Conservation (phyloP, 2,888 invertebrate genomes). For the Entomobrya multifasciata region DNA sequence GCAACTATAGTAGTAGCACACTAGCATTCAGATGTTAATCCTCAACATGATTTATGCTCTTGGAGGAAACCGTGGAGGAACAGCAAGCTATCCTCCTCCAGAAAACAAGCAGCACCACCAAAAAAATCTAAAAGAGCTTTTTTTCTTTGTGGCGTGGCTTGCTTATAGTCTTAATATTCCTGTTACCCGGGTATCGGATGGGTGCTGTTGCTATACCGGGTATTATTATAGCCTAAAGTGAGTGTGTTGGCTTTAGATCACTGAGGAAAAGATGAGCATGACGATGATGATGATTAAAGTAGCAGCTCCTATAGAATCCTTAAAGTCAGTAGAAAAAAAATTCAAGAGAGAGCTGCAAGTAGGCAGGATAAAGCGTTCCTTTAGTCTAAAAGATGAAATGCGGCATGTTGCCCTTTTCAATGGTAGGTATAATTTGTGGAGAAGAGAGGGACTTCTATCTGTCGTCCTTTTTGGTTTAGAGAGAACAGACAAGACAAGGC, state of each 20-base stretch:
- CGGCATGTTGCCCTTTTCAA: constrained; percentile 73
- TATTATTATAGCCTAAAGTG: no score
- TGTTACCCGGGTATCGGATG: neutral
- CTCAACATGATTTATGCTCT: constrained; percentile 74
- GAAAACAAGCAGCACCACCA: neutral
- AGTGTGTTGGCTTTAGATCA: neutral
- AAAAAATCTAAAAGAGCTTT: constrained; percentile 37
- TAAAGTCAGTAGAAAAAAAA: constrained; percentile 22
- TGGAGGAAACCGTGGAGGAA: constrained; percentile 59
- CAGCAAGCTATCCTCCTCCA: constrained; percentile 39
- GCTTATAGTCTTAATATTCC: constrained; percentile 20
- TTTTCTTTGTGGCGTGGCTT: constrained; percentile 13
- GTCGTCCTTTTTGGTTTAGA: constrained; percentile 33
- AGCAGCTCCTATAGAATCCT: constrained; percentile 19
- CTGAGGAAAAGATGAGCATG: neutral
- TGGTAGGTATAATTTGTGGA: constrained; percentile 71
- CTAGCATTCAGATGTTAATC: constrained; percentile 75
- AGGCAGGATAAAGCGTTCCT: constrained; percentile 65
- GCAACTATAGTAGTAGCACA: constrained; percentile 49
- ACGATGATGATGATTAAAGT: constrained; percentile 13
- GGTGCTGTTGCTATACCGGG: neutral
- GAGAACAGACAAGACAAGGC: constrained; percentile 22
- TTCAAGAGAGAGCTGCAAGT: constrained; percentile 23
- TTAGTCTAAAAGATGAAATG: constrained; percentile 69
- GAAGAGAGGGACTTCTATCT: constrained; percentile 45